These are phyloP conservation scores for Phocides pigmalion DNA, from an alignment of 1,140 invertebrate species.

Conservation along the genomic window DNA sequence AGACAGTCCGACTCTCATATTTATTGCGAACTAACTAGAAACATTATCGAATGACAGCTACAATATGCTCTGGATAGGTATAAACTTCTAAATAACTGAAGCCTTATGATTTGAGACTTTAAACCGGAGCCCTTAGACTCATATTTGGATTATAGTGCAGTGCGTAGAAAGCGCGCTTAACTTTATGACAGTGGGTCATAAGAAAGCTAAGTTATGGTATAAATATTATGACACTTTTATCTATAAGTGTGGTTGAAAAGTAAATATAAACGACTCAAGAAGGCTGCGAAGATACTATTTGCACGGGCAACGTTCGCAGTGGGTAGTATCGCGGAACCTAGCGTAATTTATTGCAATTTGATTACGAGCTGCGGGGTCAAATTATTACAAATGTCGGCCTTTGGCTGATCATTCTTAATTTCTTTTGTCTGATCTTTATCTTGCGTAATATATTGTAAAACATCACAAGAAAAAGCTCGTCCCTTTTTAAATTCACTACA, in stretches of 20 bases:
- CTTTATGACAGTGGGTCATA: slow-evolving; percentile 74
- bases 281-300: slow-evolving; percentile 48
- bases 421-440: slow-evolving; percentile 26
- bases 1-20: slow-evolving; percentile 69
- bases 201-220: slow-evolving; percentile 78
- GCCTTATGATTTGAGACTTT: slow-evolving; percentile 63
- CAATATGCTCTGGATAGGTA: slow-evolving; percentile 65
- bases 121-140: slow-evolving; percentile 52
- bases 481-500: slow-evolving; percentile 35
- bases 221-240: slow-evolving; percentile 82
- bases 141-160: slow-evolving; percentile 47
- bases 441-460: slow-evolving; percentile 24
- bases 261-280: slow-evolving; percentile 63
- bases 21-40: slow-evolving; percentile 79
- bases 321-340: slow-evolving; percentile 39
- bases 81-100: slow-evolving; percentile 49
- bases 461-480: slow-evolving; percentile 18
- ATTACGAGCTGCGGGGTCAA: slow-evolving; percentile 51
- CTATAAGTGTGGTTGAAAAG: slow-evolving; percentile 73
- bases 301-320: slow-evolving; percentile 42
- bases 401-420: slow-evolving; percentile 8
- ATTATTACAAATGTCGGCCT: slow-evolving; percentile 39
- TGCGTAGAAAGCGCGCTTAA: slow-evolving; percentile 66
- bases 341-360: slow-evolving; percentile 54
- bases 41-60: slow-evolving; percentile 75